Base-by-base conservation (phyloP, 1,140 invertebrate genomes). In the Pinna nobilis region DNA sequence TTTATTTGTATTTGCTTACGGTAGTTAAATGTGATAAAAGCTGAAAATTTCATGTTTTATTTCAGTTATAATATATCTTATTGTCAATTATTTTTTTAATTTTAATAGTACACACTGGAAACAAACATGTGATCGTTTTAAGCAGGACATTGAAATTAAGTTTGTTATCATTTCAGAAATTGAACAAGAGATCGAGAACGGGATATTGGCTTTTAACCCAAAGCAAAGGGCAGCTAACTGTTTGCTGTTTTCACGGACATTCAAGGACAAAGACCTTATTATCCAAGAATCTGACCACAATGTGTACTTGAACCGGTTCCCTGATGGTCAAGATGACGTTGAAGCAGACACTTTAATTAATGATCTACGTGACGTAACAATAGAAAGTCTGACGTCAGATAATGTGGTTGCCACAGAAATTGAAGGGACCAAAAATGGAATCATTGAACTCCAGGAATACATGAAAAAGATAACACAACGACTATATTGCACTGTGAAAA, bases 401-500 rank as follows among this genome's bases (percentile, higher is more conserved):
- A 70, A 70, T 30, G 39, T 61, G 3, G 7, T 18, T 61, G 57
- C 33, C 11, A n/a, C 57, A 3, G 57, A 61, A 39, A 39, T 39
- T 4, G 32, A 37, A 37, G 33, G 57, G 57, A 20, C 57, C 2
- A 35, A 35, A n/a, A n/a, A 44, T n/a, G n/a, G n/a, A n/a, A n/a
- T n/a, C n/a, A n/a, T n/a, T n/a, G n/a, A n/a, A n/a, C n/a, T n/a
- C n/a, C n/a, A 64, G 11, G 71, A 79, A 64, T 82, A 83, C 59
- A 28, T 78, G 9, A 5, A 78, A 20, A 73, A 66, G 9, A 55
- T 78, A 35, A 72, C 70, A 18, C 53, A 55, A 9, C 76, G 84
- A 88, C 98, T 98, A 90, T 98, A 97, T 88, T 94, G 95, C 83
- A 96, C 96, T 68, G 97, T 99, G 67, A 93, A 95, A 0, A 96